Percentiles rank a stretch among this genome's conserved stretches.
phyloP scores from a whole-genome alignment of 2,113 vertebrate genomes.

The Pomatostomus ruficeps region DNA sequence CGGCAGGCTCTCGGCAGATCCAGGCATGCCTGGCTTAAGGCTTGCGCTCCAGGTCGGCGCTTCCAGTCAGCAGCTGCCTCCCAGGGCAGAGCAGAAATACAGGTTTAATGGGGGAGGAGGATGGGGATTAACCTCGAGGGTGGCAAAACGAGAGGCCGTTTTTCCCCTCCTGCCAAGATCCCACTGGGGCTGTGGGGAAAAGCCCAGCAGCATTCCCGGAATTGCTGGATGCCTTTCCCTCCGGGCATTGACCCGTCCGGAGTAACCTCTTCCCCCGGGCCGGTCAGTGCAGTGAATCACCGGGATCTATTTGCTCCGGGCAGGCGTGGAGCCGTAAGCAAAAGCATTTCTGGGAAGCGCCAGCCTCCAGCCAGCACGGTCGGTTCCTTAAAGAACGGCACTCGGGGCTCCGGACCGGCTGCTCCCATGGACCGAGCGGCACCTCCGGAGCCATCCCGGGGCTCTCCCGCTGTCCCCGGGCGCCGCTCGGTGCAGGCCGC shows the following conservation, averaged over 20 bases:
- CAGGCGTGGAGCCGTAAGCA: not conserved
- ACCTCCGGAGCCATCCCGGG: not conserved
- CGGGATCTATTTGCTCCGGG: not conserved
- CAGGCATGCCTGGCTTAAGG: constrained; percentile 13
- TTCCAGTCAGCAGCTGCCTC: not conserved
- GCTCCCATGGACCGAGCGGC: rapidly evolving
- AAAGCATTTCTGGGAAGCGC: not conserved
- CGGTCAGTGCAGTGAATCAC: not conserved
- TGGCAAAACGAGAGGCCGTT: not conserved
- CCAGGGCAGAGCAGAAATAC: constrained; percentile 31
- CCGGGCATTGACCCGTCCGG: not conserved
- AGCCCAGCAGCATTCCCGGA: not conserved
- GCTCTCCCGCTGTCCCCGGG: not conserved
- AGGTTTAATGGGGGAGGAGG: not conserved
- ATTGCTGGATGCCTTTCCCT: rapidly evolving
- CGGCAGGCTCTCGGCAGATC: not conserved
- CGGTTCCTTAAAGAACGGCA: not conserved
- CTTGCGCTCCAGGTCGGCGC: not conserved
- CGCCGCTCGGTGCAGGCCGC: not conserved
- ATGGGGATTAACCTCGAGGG: not conserved
- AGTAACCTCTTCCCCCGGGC: not conserved
- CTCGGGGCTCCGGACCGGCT: not conserved
- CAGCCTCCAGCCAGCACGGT: rapidly evolving
- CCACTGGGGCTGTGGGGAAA: rapidly evolving
- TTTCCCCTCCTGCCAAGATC: not conserved